Evolutionary conservation across 2,113 vertebrate species (phyloP), one percentile per base, ranked within the genome.

Genomic region (Phodopus roborovskii): DNA sequence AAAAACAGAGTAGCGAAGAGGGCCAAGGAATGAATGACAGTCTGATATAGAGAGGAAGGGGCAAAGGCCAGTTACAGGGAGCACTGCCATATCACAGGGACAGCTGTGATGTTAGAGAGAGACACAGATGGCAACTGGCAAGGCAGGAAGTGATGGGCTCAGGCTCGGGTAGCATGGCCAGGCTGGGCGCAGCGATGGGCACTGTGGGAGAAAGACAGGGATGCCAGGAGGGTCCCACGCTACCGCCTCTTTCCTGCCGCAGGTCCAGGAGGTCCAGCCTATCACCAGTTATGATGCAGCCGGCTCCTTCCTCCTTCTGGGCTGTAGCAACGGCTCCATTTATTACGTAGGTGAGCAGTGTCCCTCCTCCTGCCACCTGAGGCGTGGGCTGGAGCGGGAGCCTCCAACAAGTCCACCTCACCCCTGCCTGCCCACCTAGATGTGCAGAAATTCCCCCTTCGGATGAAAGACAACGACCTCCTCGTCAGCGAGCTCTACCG

Each of bases 381-480:
- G n/a, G n/a, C 26, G 50, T 56, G 48, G 56, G 22, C 26, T 4
- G 6, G 36, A 28, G 36, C 33, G 15, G 30, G 26, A 1, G 0
- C 58, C 58, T 5, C 1, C 0, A 53, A 24, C 22, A 4, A 8
- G 30, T 62, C 20, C 0, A 0, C 1, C 48, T 36, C 1, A 3
- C 26, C 66, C 70, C 8, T 56, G 10, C 2, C 12, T 28, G 1
- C 36, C 42, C 66, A 9, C 0, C 0, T 93, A 99, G 99, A 99
- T 8, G 99, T 99, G 3, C 99, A 99, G 98, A 99, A 99, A 97
- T 99, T 99, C 75, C 99, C 99, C 2, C 97, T 99, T 91, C 98
- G 99, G 91, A 99, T 99, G 99, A 99, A 99, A 95, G 99, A 99
- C 92, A 99, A 99, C 0, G 99, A 99, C 28, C 98, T 99, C 39